These are phyloP conservation scores for Oligia fasciuncula DNA, from an alignment of 2,888 invertebrate genomes.

Conservation along the genomic window DNA sequence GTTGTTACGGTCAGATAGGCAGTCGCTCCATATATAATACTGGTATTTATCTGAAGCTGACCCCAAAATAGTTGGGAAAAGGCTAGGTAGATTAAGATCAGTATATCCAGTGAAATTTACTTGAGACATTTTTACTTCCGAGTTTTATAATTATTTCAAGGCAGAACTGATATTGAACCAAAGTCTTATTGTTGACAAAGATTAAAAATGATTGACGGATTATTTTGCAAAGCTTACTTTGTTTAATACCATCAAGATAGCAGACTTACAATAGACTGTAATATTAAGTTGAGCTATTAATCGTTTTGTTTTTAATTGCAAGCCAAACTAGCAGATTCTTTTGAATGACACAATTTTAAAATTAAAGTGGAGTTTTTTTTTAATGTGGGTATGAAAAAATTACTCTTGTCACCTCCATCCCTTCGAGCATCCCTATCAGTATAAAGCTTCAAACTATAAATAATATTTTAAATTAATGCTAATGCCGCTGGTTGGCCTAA, in stretches of 20 bases:
- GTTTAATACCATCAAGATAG: background rate
- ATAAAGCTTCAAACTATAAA: constrained; percentile 86
- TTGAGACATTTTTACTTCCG: background rate
- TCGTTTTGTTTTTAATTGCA: background rate
- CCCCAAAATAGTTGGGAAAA: too few species aligned
- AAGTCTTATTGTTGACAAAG: background rate
- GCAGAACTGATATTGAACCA: background rate
- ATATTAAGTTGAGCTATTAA: background rate
- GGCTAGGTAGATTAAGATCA: too few species aligned
- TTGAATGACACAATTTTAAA: too few species aligned
- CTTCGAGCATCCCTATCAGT: constrained; percentile 64
- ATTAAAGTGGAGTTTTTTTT: too few species aligned
- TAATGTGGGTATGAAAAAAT: background rate
- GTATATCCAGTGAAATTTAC: background rate
- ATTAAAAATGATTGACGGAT: background rate
- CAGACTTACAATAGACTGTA: background rate
- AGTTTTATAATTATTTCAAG: background rate
- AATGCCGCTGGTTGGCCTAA: constrained; percentile 86
- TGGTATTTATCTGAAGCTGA: too few species aligned
- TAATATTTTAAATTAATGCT: constrained; percentile 90
- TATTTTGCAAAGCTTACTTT: background rate
- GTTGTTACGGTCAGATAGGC: too few species aligned
- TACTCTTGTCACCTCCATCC: constrained; percentile 64
- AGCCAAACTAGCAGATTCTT: background rate
- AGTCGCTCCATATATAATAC: too few species aligned